These are phyloP conservation scores for Himalopsyche japonica DNA, from an alignment of 2,888 invertebrate genomes.

Conservation along the genomic window DNA sequence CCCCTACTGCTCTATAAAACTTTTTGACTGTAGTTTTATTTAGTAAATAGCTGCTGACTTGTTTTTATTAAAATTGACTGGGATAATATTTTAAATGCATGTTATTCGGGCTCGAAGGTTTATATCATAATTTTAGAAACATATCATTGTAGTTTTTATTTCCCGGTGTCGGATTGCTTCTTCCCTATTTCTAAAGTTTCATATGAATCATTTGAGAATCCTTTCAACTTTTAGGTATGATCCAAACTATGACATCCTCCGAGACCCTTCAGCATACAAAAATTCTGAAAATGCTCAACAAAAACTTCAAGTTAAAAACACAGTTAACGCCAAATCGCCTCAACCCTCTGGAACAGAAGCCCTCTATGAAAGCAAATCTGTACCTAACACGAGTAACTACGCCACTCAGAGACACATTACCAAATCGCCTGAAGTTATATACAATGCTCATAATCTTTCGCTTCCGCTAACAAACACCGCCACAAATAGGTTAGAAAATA, in stretches of 20 bases:
- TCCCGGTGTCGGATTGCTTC: not conserved
- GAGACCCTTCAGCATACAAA: constrained; percentile 60
- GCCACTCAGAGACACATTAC: constrained; percentile 38
- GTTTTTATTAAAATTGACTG: too few relatives aligned
- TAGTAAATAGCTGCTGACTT: too few relatives aligned
- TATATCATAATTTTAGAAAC: too few relatives aligned
- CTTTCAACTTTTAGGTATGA: constrained; percentile 55
- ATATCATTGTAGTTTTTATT: not conserved
- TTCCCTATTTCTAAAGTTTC: not conserved
- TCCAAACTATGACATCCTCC: constrained; percentile 59
- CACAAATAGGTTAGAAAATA: constrained; percentile 52
- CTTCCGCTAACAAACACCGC: constrained; percentile 55
- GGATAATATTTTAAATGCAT: too few relatives aligned
- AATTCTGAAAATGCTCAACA: constrained; percentile 47
- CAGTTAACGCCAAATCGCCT: constrained; percentile 38
- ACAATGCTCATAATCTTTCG: constrained; percentile 57
- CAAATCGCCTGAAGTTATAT: constrained; percentile 45
- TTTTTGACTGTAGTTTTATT: too few relatives aligned
- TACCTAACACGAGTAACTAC: constrained; percentile 33
- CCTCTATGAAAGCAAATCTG: constrained; percentile 33
- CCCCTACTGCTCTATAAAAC: too few relatives aligned
- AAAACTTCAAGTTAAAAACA: constrained; percentile 24
- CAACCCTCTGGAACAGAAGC: constrained; percentile 39
- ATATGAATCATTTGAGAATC: not conserved
- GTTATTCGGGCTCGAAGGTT: too few relatives aligned